Conservation (phyloP, 2,797 vertebrate species). For the Eutrigla gurnardus region DNA sequence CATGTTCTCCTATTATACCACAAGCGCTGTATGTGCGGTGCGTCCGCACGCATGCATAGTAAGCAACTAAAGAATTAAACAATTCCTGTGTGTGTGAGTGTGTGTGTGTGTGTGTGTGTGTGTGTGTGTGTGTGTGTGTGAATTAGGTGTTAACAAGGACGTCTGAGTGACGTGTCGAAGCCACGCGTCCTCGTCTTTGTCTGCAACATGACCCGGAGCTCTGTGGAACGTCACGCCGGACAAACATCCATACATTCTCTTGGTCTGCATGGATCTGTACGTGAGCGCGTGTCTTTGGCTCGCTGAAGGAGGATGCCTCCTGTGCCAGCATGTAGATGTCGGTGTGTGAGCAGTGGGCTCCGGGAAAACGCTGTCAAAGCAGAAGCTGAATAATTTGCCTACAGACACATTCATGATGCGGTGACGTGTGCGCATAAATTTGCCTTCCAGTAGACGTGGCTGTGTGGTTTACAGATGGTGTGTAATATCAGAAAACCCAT, state of each 20-base stretch:
- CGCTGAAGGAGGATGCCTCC: slow-evolving; percentile 27
- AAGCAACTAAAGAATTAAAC: slow-evolving; percentile 29
- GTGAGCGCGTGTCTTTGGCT: slow-evolving; percentile 26
- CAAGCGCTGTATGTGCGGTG: slow-evolving; percentile 39
- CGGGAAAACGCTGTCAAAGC: slow-evolving; percentile 72
- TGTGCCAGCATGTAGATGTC: slow-evolving; percentile 53
- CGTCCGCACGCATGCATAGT: slow-evolving; percentile 1
- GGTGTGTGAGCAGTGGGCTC: slow-evolving; percentile 42
- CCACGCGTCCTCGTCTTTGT: slow-evolving; percentile 24
- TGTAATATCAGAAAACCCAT: slow-evolving; percentile 51
- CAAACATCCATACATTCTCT: slow-evolving; percentile 46
- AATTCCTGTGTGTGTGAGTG: slow-evolving; percentile 22
- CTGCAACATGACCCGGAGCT: slow-evolving; percentile 29
- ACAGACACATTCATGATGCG: slow-evolving; percentile 58
- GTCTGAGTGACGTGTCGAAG: slow-evolving; percentile 26
- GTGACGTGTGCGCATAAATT: slow-evolving; percentile 60
- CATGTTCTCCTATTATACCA: slow-evolving; percentile 69
- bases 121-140: slow-evolving; percentile 16
- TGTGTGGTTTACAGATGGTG: slow-evolving; percentile 52
- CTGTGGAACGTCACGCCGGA: slow-evolving; percentile 15
- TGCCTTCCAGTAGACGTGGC: slow-evolving; percentile 43
- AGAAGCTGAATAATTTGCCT: slow-evolving; percentile 70
- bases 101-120: slow-evolving; percentile 15
- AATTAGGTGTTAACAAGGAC: slow-evolving; percentile 40
- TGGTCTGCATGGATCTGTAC: slow-evolving; percentile 60